Conservation (phyloP, 2,113 vertebrate species). For the Tachycineta bicolor region DNA sequence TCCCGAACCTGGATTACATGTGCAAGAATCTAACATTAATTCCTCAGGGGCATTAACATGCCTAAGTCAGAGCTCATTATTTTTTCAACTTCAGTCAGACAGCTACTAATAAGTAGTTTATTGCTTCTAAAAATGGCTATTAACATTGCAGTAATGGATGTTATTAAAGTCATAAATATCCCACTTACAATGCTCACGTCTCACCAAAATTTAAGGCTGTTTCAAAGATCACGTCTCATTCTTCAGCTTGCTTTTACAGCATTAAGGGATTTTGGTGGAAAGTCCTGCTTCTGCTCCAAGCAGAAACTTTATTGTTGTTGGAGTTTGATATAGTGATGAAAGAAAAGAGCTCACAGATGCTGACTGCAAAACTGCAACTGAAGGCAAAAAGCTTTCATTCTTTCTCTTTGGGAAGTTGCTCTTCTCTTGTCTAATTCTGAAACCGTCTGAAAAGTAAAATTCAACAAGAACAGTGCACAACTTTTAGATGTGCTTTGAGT, state of each 20-base stretch:
- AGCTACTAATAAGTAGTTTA: not conserved
- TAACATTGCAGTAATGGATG: not conserved
- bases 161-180: conserved; percentile 27
- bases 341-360: not conserved
- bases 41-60: not conserved
- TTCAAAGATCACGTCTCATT: not conserved
- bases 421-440: not conserved
- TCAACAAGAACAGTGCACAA: not conserved
- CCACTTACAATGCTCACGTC: not conserved
- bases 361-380: not conserved
- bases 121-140: not conserved
- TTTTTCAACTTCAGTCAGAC: not conserved
- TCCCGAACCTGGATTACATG: not conserved
- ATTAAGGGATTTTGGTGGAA: not conserved
- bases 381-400: not conserved
- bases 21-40: not conserved
- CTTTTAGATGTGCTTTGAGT: not conserved
- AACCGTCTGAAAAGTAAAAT: not conserved
- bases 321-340: not conserved
- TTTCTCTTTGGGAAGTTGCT: not conserved
- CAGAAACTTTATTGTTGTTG: not conserved
- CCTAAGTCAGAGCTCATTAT: not conserved
- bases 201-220: not conserved
- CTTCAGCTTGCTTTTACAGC: not conserved
- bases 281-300: not conserved